phyloP scores from a whole-genome alignment of 1,140 invertebrate species.

The Xylocopa sonorina region DNA sequence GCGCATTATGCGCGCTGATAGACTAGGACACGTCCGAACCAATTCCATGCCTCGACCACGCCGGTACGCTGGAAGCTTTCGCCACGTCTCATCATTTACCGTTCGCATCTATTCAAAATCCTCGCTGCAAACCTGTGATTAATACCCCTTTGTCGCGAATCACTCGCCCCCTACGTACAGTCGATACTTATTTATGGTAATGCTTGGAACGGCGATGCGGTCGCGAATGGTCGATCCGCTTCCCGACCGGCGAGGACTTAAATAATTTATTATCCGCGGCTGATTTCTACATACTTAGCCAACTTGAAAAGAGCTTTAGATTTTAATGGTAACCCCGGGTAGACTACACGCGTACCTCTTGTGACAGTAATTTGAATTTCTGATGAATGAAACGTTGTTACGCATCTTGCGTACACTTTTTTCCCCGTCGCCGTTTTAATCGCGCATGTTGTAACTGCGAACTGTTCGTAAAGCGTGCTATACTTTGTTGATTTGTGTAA shows the following conservation, averaged over 20 bases:
- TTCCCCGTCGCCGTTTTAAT: too few relatives aligned
- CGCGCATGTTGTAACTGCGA: too few relatives aligned
- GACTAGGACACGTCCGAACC: constrained; percentile 63
- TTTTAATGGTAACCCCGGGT: not conserved
- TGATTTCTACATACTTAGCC: too few relatives aligned
- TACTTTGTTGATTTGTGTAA: too few relatives aligned
- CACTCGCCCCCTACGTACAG: too few relatives aligned
- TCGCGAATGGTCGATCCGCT: not conserved
- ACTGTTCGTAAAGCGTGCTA: too few relatives aligned
- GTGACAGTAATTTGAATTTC: not conserved
- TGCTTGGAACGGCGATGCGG: too few relatives aligned
- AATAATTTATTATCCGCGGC: too few relatives aligned
- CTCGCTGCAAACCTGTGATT: constrained; percentile 64
- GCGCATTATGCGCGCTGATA: constrained; percentile 57
- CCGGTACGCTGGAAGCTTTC: constrained; percentile 73
- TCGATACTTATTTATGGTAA: too few relatives aligned
- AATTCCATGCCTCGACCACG: constrained; percentile 46
- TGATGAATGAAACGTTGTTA: not conserved
- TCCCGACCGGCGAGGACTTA: not conserved
- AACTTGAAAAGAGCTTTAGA: too few relatives aligned
- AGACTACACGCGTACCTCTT: not conserved
- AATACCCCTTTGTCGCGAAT: constrained; percentile 64
- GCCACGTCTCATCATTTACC: constrained; percentile 79
- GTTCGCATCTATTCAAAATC: constrained; percentile 75
- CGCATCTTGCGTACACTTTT: too few relatives aligned